phyloP scores from a whole-genome alignment of 2,113 vertebrate genomes.

The Canis aureus region DNA sequence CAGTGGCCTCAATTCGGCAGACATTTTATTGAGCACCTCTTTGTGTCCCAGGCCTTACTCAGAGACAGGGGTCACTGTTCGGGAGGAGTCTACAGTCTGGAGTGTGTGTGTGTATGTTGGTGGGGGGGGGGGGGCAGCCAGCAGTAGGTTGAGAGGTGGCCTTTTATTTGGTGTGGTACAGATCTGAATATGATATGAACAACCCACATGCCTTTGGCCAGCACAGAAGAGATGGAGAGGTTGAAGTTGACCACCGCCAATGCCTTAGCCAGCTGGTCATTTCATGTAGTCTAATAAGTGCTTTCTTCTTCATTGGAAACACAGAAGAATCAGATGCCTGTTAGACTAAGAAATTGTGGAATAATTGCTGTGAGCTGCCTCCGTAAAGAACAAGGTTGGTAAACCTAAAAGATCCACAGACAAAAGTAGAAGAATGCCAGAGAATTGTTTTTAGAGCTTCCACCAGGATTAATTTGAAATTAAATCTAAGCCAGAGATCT shows the following conservation, averaged over 20 bases:
- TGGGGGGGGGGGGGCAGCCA: background rate
- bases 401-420: conserved; percentile 56
- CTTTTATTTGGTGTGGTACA: conserved; percentile 63
- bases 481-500: conserved; percentile 60
- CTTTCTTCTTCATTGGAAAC: background rate
- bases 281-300: background rate
- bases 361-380: background rate
- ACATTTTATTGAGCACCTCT: background rate
- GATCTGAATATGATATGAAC: conserved; percentile 71
- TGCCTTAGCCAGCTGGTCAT: background rate
- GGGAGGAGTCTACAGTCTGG: background rate
- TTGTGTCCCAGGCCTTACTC: background rate
- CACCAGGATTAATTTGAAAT: conserved; percentile 36
- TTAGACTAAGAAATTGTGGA: conserved; percentile 13
- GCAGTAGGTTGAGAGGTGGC: background rate
- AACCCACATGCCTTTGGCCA: conserved; percentile 63
- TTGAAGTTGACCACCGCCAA: conserved; percentile 32
- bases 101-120: background rate
- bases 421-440: background rate
- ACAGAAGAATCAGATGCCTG: background rate
- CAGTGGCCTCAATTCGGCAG: background rate
- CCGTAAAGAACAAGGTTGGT: background rate
- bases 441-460: background rate
- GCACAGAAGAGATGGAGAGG: conserved; percentile 54
- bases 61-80: background rate